Conservation (phyloP, 2,888 invertebrate genomes). For the Cryptocheilus praepositus region DNA sequence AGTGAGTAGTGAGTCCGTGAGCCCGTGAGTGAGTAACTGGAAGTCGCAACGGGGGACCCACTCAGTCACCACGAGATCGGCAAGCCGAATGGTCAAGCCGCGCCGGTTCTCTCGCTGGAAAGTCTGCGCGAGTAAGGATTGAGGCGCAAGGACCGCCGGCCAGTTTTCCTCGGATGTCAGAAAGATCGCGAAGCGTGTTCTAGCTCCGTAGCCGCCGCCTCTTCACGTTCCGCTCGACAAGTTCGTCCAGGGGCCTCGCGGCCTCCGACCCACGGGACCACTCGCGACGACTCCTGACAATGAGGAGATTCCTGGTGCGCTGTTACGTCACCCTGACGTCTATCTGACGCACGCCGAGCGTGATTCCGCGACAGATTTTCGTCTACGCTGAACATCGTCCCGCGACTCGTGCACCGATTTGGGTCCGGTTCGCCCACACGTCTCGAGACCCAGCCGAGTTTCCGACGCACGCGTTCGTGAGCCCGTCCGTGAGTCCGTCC, state of each 20-base stretch:
- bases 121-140: constrained; percentile 35
- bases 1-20: constrained; percentile 67
- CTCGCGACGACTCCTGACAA: constrained; percentile 22
- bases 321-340: constrained; percentile 56
- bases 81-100: constrained; percentile 73
- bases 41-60: constrained; percentile 66
- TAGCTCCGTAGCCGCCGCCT: neutral
- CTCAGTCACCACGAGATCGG: constrained; percentile 75
- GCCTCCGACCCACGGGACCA: constrained; percentile 9
- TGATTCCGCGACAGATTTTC: neutral
- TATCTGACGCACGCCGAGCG: constrained; percentile 37
- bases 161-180: neutral
- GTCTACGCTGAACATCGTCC: neutral
- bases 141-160: neutral
- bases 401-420: constrained; percentile 5
- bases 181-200: neutral
- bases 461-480: no score
- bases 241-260: constrained; percentile 13
- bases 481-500: no score
- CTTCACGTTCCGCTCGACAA: neutral
- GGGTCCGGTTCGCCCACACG: constrained; percentile 3
- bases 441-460: neutral
- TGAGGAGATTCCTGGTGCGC: constrained; percentile 54
- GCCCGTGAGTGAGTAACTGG: constrained; percentile 68
- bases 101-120: constrained; percentile 55